Percentiles rank a stretch among this genome's conserved stretches.
Evolutionary conservation across 2,888 invertebrate genomes (phyloP).

Genomic region (Sycophila texana): DNA sequence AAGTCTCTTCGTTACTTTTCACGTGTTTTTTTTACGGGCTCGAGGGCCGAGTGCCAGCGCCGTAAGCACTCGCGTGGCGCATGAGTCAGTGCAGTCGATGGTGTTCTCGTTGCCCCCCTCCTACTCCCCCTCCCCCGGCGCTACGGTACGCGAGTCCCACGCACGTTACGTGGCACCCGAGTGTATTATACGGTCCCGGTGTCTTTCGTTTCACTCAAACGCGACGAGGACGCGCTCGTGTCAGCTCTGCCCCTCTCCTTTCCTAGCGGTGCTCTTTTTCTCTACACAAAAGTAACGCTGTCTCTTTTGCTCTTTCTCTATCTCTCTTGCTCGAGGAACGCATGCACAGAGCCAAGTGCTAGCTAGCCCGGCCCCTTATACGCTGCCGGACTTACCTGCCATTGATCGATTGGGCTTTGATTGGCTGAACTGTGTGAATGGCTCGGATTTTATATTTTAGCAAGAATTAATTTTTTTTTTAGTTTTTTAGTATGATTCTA

Average conservation of each 20-base stretch:
- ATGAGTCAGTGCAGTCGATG: no score
- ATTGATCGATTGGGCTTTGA: not conserved
- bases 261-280: not conserved
- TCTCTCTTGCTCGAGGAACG: not conserved
- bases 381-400: not conserved
- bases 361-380: not conserved
- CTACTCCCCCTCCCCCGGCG: no score
- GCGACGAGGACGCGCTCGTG: constrained; percentile 33
- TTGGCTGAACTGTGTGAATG: not conserved
- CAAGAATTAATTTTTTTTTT: no score
- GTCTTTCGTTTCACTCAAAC: constrained; percentile 15
- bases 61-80: no score
- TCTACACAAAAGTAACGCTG: not conserved
- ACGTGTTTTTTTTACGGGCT: not conserved
- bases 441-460: not conserved
- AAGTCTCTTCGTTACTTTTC: no score
- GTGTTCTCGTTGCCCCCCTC: no score
- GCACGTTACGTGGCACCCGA: constrained; percentile 12
- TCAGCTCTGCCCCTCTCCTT: not conserved
- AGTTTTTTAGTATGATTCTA: no score
- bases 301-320: not conserved
- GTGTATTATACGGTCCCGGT: not conserved
- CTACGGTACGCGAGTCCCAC: constrained; percentile 7
- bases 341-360: not conserved
- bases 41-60: not conserved